phyloP scores from a whole-genome alignment of 2,113 vertebrate genomes.

The Ptyas mucosa region DNA sequence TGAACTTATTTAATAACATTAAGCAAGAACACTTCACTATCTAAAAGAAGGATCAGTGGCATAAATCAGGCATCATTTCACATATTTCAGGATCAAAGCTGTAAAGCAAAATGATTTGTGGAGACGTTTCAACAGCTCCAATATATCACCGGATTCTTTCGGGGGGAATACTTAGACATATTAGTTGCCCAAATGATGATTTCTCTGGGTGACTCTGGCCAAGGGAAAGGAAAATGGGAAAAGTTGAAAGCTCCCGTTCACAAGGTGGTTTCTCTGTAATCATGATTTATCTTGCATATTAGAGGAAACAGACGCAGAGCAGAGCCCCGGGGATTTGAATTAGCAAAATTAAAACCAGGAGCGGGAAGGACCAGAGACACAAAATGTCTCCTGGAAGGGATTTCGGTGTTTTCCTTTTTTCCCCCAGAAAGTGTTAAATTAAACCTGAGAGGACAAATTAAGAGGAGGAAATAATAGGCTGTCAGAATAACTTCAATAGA shows the following conservation, averaged over 20 bases:
- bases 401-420: not conserved
- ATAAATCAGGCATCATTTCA: conserved; percentile 77
- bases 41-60: conserved; percentile 66
- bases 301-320: conserved; percentile 60
- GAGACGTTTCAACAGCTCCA: conserved; percentile 64
- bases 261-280: conserved; percentile 55
- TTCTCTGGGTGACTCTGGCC: conserved; percentile 64
- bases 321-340: conserved; percentile 30
- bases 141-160: conserved; percentile 69
- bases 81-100: conserved; percentile 76
- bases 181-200: conserved; percentile 74
- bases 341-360: conserved; percentile 63
- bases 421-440: not conserved
- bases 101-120: conserved; percentile 77
- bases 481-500: not conserved
- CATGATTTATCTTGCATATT: conserved; percentile 62
- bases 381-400: not conserved
- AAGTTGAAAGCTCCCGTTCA: conserved; percentile 44
- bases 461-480: not conserved
- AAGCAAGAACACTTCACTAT: conserved; percentile 74
- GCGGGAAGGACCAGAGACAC: conserved; percentile 35
- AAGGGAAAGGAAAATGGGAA: conserved; percentile 64
- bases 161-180: conserved; percentile 73
- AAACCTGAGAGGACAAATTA: not conserved
- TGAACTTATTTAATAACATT: conserved; percentile 76